Percentiles rank a stretch among this genome's conserved stretches.
phyloP scores from a whole-genome alignment of 1,140 invertebrate species.

The Micrasema longulum region DNA sequence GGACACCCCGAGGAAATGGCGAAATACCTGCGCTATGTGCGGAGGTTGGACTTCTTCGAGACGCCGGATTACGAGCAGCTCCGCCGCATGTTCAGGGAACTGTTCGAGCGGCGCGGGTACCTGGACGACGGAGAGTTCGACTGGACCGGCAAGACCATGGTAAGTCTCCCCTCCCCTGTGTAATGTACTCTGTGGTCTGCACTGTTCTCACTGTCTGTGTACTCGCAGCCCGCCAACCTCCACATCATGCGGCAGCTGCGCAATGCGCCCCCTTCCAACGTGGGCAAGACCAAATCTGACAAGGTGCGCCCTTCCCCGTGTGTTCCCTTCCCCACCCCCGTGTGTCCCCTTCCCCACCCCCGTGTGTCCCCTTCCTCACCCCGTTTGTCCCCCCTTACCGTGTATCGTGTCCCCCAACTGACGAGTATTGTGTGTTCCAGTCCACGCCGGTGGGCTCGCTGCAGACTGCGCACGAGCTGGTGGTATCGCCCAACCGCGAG shows the following conservation, averaged over 20 bases:
- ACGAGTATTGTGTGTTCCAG: conserved; percentile 67
- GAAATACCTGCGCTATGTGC: conserved; percentile 96
- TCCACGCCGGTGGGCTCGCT: conserved; percentile 92
- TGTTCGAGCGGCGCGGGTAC: conserved; percentile 93
- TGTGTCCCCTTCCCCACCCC: neutral
- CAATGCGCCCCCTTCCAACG: conserved; percentile 84
- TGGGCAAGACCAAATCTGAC: conserved; percentile 86
- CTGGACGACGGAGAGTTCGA: conserved; percentile 97
- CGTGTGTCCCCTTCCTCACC: conserved; percentile 1
- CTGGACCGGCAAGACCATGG: conserved; percentile 97
- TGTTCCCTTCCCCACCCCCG: neutral
- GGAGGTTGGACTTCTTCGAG: conserved; percentile 98
- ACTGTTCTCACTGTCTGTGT: neutral
- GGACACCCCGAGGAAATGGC: conserved; percentile 98
- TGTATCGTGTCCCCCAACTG: conserved; percentile 31
- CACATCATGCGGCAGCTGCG: conserved; percentile 80
- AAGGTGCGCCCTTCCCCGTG: conserved; percentile 74
- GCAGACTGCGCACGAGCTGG: conserved; percentile 89
- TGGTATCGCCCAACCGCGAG: conserved; percentile 90
- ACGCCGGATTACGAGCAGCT: conserved; percentile 99
- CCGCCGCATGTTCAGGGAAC: conserved; percentile 93
- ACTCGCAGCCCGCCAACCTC: conserved; percentile 78
- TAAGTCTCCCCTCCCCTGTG: conserved; percentile 58
- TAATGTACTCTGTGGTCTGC: too few species aligned
- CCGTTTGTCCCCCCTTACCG: neutral